Percentiles rank a stretch among this genome's conserved stretches.
Conservation (phyloP, 2,113 vertebrate species). For the Phylloscopus trochiloides region DNA sequence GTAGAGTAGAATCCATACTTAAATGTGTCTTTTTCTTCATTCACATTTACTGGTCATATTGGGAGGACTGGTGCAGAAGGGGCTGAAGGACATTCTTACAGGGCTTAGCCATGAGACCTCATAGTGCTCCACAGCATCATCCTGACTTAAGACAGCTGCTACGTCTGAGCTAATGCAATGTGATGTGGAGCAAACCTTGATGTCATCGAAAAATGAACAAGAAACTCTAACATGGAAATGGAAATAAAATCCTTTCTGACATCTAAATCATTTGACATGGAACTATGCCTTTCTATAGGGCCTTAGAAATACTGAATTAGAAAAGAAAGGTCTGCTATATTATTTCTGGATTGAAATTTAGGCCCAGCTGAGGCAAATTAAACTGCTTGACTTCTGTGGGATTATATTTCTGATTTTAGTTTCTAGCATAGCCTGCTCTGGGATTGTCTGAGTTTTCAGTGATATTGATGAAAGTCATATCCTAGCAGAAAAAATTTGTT, state of each 20-base stretch:
- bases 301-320: neutral
- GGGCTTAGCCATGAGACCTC: neutral
- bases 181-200: neutral
- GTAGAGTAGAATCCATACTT: neutral
- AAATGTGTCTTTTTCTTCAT: neutral
- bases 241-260: neutral
- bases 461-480: neutral
- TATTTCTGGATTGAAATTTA: constrained; percentile 1
- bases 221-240: neutral
- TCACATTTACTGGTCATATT: neutral
- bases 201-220: neutral
- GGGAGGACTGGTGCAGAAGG: neutral
- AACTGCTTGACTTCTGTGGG: neutral
- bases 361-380: neutral
- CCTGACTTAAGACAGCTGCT: neutral
- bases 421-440: neutral
- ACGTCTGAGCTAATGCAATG: neutral
- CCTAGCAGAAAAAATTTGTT: neutral
- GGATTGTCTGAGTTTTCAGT: neutral
- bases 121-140: neutral
- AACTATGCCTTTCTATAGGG: neutral
- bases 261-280: neutral
- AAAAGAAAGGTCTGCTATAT: neutral
- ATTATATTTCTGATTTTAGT: neutral
- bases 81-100: neutral